Percentiles rank a stretch among this genome's conserved stretches.
Conservation (phyloP, 2,797 vertebrate species). For the Notolepis coatsorum region DNA sequence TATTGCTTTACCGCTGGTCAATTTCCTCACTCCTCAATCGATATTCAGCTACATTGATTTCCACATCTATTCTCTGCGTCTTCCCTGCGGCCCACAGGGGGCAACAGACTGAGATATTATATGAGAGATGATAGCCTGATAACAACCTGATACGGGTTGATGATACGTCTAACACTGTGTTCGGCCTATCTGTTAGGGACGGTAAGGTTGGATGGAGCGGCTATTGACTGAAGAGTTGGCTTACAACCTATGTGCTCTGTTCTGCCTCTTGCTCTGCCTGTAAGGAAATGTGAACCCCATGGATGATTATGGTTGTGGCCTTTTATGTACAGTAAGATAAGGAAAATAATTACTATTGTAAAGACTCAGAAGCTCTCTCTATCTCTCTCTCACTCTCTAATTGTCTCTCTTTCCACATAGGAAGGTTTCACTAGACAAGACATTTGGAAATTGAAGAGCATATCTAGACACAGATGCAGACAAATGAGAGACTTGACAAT, state of each 20-base stretch:
- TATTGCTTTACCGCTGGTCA: no score
- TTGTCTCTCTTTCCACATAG: background rate
- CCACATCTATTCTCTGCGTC: constrained; percentile 9
- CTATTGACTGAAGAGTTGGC: constrained; percentile 19
- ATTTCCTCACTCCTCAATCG: background rate
- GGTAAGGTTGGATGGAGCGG: background rate
- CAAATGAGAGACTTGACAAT: background rate
- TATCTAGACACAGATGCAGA: background rate
- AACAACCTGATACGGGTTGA: background rate
- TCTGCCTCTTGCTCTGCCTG: constrained; percentile 27
- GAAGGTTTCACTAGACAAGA: background rate
- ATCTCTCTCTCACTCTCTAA: background rate
- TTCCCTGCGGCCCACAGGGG: background rate
- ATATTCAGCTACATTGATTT: no score
- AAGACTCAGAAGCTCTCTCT: background rate
- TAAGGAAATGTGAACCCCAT: constrained; percentile 45
- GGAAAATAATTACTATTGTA: background rate
- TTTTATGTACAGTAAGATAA: background rate
- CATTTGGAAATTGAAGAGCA: background rate
- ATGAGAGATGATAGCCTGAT: constrained; percentile 10
- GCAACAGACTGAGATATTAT: constrained; percentile 22
- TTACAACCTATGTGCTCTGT: constrained; percentile 44
- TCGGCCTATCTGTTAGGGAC: constrained; percentile 9
- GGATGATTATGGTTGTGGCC: constrained; percentile 1
- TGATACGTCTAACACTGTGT: constrained; percentile 25